These are phyloP conservation scores for fruit fly (Drosophila melanogaster) DNA, from an alignment of 1,140 invertebrate genomes.

Conservation along the genomic window DNA sequence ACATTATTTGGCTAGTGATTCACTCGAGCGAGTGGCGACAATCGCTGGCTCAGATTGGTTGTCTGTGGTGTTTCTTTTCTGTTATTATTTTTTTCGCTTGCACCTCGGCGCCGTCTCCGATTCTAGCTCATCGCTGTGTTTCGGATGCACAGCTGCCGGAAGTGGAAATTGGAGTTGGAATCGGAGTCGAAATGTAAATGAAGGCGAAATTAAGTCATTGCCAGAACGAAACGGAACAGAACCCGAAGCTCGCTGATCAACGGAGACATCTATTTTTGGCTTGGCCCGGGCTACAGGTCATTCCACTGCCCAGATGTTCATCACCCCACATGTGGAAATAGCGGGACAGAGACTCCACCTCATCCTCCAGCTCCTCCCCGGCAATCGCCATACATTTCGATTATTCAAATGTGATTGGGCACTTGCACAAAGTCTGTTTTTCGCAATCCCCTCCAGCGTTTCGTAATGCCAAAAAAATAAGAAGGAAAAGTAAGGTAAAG, in stretches of 20 bases:
- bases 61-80: background rate
- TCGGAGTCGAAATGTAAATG: conserved; percentile 12
- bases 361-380: background rate
- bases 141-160: conserved; percentile 31
- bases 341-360: background rate
- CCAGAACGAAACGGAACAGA: conserved; percentile 8
- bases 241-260: background rate
- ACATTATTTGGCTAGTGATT: conserved; percentile 17
- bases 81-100: background rate
- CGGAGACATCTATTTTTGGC: conserved; percentile 24
- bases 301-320: conserved; percentile 20
- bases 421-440: conserved; percentile 20
- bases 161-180: conserved; percentile 27
- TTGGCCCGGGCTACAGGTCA: conserved; percentile 1
- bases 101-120: conserved; percentile 17
- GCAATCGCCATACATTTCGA: conserved; percentile 5
- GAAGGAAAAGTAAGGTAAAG: background rate
- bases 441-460: conserved; percentile 9
- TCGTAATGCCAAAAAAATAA: conserved; percentile 22
- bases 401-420: conserved; percentile 30
- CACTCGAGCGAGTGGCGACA: conserved; percentile 30
- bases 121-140: conserved; percentile 9
- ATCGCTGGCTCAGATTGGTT: conserved; percentile 30
- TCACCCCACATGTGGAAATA: background rate
- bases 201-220: conserved; percentile 39